Percentiles rank a stretch among this genome's conserved stretches.
These are phyloP conservation scores for Troglohyphantes excavatus DNA, from an alignment of 2,888 invertebrate species.

Conservation along the genomic window DNA sequence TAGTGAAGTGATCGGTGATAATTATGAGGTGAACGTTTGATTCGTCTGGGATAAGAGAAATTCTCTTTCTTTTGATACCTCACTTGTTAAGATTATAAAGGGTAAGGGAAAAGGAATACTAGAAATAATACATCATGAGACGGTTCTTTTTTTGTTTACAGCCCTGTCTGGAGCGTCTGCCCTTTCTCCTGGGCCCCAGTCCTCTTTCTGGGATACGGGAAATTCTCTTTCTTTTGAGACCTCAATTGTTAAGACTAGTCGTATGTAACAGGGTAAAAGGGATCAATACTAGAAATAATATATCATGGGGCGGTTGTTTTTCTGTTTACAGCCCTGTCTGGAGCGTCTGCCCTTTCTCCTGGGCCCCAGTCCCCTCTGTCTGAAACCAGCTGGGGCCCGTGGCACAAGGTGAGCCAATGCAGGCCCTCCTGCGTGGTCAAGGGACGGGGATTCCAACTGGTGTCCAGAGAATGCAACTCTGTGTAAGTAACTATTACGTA, in stretches of 20 bases:
- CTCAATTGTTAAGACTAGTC: no score
- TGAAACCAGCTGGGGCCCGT: constrained; percentile 75
- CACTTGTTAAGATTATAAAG: no score
- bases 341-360: constrained; percentile 68
- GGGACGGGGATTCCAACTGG: constrained; percentile 79
- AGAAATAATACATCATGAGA: no score
- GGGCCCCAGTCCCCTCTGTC: constrained; percentile 62
- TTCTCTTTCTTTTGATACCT: no score
- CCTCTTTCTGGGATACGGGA: no score
- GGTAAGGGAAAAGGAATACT: no score
- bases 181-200: constrained; percentile 64
- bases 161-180: constrained; percentile 70
- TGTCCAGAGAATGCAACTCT: constrained; percentile 79
- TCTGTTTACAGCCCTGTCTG: constrained; percentile 46
- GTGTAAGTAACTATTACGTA: no score
- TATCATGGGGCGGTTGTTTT: no score
- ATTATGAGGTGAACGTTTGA: no score
- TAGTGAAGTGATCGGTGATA: no score
- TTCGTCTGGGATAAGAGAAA: no score
- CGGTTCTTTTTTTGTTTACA: constrained; percentile 22
- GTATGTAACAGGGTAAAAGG: not conserved
- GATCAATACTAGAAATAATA: not conserved
- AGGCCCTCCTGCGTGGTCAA: constrained; percentile 77
- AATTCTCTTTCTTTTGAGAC: not conserved
- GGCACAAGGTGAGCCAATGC: constrained; percentile 79